Conservation (phyloP, 1,140 invertebrate genomes). For the Oreohelix idahoensis region DNA sequence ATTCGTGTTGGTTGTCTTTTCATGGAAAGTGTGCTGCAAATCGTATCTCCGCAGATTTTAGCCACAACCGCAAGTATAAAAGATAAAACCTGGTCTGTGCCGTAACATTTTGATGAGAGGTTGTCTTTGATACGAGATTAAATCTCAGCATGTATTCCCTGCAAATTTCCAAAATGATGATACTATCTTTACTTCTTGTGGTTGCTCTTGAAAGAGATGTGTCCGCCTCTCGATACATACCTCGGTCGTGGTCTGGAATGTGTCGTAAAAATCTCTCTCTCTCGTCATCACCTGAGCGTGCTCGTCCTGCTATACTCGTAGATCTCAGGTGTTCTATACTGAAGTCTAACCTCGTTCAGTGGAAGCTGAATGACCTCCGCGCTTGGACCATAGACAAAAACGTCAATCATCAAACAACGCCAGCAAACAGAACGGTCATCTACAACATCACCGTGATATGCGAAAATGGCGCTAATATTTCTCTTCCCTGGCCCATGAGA, state of each 20-base stretch:
- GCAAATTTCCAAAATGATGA: not conserved
- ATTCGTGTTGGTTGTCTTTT: no score
- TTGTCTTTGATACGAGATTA: no score
- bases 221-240: not conserved
- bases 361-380: slow-evolving; percentile 19
- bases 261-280: not conserved
- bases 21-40: no score
- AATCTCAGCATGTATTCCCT: not conserved
- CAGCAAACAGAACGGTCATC: not conserved
- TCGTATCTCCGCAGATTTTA: no score
- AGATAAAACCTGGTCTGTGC: no score
- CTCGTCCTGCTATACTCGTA: not conserved
- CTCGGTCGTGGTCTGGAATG: not conserved
- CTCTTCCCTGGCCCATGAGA: slow-evolving; percentile 40
- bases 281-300: not conserved
- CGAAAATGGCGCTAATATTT: slow-evolving; percentile 25
- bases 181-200: not conserved
- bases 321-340: not conserved
- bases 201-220: not conserved
- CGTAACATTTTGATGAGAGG: no score
- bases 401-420: not conserved
- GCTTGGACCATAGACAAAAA: not conserved
- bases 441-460: slow-evolving; percentile 24
- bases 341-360: not conserved
- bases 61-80: no score